Evolutionary conservation across 2,797 vertebrate species (phyloP).

Genomic region (Kryptopterus vitreolus): DNA sequence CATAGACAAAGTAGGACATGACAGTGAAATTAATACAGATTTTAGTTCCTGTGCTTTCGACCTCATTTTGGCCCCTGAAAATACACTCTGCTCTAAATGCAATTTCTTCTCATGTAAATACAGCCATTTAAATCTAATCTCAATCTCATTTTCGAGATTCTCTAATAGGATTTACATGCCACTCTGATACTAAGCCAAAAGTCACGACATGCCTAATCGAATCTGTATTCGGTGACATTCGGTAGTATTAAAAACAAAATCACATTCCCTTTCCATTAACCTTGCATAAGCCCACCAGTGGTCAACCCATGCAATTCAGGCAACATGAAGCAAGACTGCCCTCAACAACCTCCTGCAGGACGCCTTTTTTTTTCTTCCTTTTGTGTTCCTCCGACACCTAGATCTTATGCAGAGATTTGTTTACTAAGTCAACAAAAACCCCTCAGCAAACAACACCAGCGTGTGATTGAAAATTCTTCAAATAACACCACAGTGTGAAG

Average conservation of each 20-base stretch:
- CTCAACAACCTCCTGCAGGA: not conserved
- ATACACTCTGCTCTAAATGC: not conserved
- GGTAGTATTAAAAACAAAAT: conserved; percentile 37
- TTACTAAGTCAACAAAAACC: conserved; percentile 39
- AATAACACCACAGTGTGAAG: conserved; percentile 34
- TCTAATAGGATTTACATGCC: not conserved
- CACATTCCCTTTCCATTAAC: conserved; percentile 31
- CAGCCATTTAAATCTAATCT: not conserved
- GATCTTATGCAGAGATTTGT: conserved; percentile 34
- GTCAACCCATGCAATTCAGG: not conserved
- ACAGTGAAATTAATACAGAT: not conserved
- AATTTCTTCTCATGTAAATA: not conserved
- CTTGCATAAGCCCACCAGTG: conserved; percentile 5
- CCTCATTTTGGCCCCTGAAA: not conserved
- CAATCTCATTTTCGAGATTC: not conserved
- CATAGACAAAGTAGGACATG: not conserved
- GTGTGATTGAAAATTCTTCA: conserved; percentile 46
- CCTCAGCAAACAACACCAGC: not conserved
- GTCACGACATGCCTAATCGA: conserved; percentile 11
- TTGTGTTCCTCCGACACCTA: conserved; percentile 21
- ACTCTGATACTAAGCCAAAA: not conserved
- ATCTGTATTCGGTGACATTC: conserved; percentile 31
- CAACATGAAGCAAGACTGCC: not conserved
- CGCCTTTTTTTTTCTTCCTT: not conserved
- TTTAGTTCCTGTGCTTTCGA: not conserved